Conservation (phyloP, 2,797 vertebrate species). For the Siniperca scherzeri region DNA sequence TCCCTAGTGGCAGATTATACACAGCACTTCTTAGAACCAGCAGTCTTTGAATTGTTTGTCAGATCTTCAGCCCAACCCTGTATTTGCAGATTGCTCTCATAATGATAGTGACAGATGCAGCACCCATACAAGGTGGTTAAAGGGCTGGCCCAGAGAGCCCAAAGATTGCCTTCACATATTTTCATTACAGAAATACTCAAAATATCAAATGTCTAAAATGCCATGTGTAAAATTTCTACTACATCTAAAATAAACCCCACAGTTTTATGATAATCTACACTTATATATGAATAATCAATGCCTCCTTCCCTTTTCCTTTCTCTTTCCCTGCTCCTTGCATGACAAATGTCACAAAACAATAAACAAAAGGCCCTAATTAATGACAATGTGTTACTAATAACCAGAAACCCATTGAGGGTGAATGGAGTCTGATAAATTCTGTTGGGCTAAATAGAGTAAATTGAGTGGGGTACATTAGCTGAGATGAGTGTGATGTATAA, state of each 20-base stretch:
- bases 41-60: background rate
- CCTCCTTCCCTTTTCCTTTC: background rate
- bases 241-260: background rate
- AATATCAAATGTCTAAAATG: background rate
- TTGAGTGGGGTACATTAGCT: background rate
- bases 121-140: background rate
- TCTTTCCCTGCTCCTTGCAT: background rate
- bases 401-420: background rate
- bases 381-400: slow-evolving; percentile 1
- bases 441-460: slow-evolving; percentile 2
- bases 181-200: background rate
- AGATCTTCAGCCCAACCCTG: background rate
- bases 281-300: background rate
- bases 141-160: background rate
- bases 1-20: background rate
- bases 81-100: background rate
- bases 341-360: slow-evolving; percentile 18
- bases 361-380: slow-evolving; percentile 11
- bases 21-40: background rate
- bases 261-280: background rate
- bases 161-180: background rate
- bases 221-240: background rate
- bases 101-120: background rate
- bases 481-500: slow-evolving; percentile 1
- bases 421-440: slow-evolving; percentile 11